Evolutionary conservation across 2,888 invertebrate genomes (phyloP).

Genomic region (Schizotus pectinicornis): DNA sequence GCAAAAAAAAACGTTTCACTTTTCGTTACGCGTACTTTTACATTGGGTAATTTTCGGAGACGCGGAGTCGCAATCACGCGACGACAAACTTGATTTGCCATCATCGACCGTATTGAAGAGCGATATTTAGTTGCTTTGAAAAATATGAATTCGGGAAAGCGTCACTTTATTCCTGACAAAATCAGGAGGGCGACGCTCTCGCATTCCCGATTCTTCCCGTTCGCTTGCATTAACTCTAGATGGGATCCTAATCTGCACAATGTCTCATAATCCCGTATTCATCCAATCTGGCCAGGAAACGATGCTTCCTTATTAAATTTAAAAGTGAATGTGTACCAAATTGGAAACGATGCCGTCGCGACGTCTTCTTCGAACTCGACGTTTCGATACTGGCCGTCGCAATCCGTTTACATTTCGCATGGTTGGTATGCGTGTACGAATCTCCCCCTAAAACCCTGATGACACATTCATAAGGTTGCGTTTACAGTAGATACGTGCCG

Average conservation of each 20-base stretch:
- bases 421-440: neutral
- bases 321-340: constrained; percentile 25
- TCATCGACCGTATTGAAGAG: no score
- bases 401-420: constrained; percentile 10
- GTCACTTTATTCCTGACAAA: no score
- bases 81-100: no score
- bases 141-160: no score
- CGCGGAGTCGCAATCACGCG: no score
- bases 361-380: neutral
- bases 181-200: no score
- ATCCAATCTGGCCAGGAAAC: constrained; percentile 13
- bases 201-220: no score
- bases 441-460: constrained; percentile 8
- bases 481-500: constrained; percentile 23
- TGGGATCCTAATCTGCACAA: neutral
- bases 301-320: constrained; percentile 25
- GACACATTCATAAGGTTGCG: constrained; percentile 25
- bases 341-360: constrained; percentile 14
- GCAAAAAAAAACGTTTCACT: no score
- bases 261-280: constrained; percentile 2
- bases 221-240: constrained; percentile 6
- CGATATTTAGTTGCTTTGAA: no score
- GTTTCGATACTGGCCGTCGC: constrained; percentile 8
- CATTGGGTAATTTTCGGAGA: no score
- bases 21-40: no score